A percentile compares a stretch with the other conserved stretches of the same genome.
These are phyloP conservation scores for Hapalemur alaotrensis DNA, from an alignment of 2,797 vertebrate genomes.

Conservation along the genomic window DNA sequence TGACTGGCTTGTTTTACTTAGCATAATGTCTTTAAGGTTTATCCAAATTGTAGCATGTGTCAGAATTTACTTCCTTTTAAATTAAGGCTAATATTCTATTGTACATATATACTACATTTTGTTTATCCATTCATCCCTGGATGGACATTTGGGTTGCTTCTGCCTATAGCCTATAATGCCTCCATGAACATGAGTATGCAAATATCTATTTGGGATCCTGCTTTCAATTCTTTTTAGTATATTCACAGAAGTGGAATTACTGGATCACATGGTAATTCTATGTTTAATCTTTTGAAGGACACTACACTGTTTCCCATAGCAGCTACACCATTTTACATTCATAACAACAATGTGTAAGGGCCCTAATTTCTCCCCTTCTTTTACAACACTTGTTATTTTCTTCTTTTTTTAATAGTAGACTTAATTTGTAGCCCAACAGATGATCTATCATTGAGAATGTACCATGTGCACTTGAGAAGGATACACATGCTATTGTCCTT, in stretches of 20 bases:
- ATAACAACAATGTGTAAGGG: background rate
- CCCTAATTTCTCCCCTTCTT: background rate
- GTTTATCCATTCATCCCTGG: background rate
- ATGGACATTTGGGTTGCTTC: background rate
- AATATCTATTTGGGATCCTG: background rate
- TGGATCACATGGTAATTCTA: background rate
- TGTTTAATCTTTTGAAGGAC: background rate
- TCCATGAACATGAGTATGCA: background rate
- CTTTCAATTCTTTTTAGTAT: background rate
- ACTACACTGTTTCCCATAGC: background rate
- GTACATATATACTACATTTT: background rate
- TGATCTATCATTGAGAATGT: background rate
- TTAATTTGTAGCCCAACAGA: background rate
- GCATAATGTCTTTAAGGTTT: background rate
- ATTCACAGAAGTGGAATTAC: background rate
- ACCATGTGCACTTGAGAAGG: background rate
- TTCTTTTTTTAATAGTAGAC: background rate
- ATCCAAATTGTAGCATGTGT: background rate
- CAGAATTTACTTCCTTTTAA: background rate
- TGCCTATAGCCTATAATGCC: background rate
- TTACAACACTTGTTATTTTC: background rate
- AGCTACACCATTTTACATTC: background rate
- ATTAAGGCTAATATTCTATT: background rate
- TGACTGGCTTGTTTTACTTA: background rate
- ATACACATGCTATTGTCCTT: background rate